Conservation (phyloP, 2,888 invertebrate species). For the Eristalis tenax region DNA sequence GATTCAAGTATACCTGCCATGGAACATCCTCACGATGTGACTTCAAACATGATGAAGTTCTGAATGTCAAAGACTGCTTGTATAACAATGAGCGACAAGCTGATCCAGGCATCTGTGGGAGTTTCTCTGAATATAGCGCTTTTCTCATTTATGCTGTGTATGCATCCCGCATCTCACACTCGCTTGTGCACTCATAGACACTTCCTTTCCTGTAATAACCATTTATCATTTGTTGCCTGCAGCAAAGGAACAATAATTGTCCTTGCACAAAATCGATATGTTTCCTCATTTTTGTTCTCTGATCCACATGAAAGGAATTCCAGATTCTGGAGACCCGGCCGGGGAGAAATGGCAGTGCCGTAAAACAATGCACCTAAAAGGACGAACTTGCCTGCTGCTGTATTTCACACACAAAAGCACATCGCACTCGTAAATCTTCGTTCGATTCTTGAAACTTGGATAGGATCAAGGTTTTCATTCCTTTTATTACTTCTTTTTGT, state of each 20-base stretch:
- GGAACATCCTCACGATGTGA: background rate
- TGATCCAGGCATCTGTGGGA: background rate
- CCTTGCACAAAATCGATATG: slow-evolving; percentile 69
- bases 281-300: slow-evolving; percentile 43
- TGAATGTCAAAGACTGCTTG: background rate
- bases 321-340: background rate
- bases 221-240: slow-evolving; percentile 67
- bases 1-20: background rate
- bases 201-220: slow-evolving; percentile 68
- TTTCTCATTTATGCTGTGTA: background rate
- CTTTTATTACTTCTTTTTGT: slow-evolving; percentile 5
- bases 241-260: slow-evolving; percentile 65
- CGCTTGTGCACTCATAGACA: slow-evolving; percentile 16
- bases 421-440: slow-evolving; percentile 70
- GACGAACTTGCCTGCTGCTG: slow-evolving; percentile 65
- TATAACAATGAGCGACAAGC: background rate
- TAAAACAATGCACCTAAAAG: slow-evolving; percentile 70
- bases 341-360: slow-evolving; percentile 45
- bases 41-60: background rate
- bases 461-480: slow-evolving; percentile 60
- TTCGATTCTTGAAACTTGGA: slow-evolving; percentile 70
- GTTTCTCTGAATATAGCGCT: background rate
- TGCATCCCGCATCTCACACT: background rate
- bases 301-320: slow-evolving; percentile 34
- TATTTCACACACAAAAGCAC: slow-evolving; percentile 66